phyloP scores from a whole-genome alignment of 2,888 invertebrate genomes.

The Tenthredo notha region DNA sequence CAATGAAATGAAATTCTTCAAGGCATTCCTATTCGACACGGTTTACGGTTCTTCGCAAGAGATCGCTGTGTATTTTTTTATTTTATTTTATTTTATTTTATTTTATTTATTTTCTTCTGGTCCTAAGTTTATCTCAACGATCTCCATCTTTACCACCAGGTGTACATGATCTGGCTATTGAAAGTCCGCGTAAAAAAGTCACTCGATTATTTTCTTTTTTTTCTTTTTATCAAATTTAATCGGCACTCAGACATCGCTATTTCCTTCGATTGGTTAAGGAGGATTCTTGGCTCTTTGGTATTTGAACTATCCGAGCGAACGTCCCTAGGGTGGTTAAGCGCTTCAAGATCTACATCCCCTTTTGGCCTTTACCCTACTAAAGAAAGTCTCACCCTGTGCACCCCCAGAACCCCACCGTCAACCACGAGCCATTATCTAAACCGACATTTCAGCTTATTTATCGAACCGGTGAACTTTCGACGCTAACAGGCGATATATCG shows the following conservation, averaged over 20 bases:
- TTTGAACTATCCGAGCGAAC: conserved; percentile 40
- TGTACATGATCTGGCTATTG: background rate
- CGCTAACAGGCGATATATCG: conserved; percentile 38
- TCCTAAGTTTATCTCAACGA: background rate
- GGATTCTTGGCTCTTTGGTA: conserved; percentile 27
- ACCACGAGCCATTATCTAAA: conserved; percentile 47
- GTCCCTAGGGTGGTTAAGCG: conserved; percentile 49
- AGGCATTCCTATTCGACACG: conserved; percentile 40
- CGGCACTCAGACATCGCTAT: background rate
- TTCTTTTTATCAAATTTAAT: conserved; percentile 6
- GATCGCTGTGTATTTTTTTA: background rate
- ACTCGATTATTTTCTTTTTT: too few species aligned
- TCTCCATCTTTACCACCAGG: background rate
- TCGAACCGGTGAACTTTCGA: conserved; percentile 50
- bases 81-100: background rate
- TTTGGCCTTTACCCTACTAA: conserved; percentile 15
- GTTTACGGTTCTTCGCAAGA: conserved; percentile 29
- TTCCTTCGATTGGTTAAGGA: conserved; percentile 16
- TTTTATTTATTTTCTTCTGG: background rate
- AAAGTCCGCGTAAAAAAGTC: background rate
- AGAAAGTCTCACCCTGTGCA: conserved; percentile 1
- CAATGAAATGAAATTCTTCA: conserved; percentile 44
- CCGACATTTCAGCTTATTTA: conserved; percentile 47
- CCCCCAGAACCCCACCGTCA: background rate
- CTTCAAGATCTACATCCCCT: conserved; percentile 25